These are phyloP conservation scores for Phrynocephalus forsythii DNA, from an alignment of 2,797 vertebrate genomes.

Conservation along the genomic window DNA sequence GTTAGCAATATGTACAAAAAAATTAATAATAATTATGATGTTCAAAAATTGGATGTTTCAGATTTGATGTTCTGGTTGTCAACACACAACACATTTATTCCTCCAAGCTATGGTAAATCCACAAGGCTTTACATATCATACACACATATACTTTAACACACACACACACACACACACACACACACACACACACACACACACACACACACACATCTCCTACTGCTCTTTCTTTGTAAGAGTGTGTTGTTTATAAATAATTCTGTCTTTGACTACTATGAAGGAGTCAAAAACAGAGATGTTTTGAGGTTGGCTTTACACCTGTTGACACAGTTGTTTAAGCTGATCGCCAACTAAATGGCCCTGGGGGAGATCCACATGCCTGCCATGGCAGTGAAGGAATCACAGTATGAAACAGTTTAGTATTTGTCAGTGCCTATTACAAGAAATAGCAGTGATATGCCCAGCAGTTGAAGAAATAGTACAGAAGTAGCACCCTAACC, in stretches of 20 bases:
- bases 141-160: background rate
- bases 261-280: conserved; percentile 22
- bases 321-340: background rate
- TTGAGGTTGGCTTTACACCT: conserved; percentile 27
- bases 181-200: background rate
- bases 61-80: background rate
- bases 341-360: conserved; percentile 13
- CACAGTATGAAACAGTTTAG: conserved; percentile 16
- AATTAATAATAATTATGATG: background rate
- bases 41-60: too few species aligned
- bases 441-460: conserved; percentile 4
- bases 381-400: conserved; percentile 28
- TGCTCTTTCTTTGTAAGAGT: conserved; percentile 8
- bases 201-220: background rate
- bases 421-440: background rate
- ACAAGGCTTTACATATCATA: background rate
- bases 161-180: background rate
- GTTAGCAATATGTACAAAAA: background rate
- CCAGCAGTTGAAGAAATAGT: conserved; percentile 2
- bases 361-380: conserved; percentile 4
- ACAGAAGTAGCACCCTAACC: background rate
- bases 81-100: conserved; percentile 1
- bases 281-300: conserved; percentile 1
- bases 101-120: background rate
- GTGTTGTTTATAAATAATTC: conserved; percentile 30